A percentile compares a stretch with the other conserved stretches of the same genome.
Evolutionary conservation across 2,888 invertebrate genomes (phyloP).

Genomic region (Galerucella calmariensis): DNA sequence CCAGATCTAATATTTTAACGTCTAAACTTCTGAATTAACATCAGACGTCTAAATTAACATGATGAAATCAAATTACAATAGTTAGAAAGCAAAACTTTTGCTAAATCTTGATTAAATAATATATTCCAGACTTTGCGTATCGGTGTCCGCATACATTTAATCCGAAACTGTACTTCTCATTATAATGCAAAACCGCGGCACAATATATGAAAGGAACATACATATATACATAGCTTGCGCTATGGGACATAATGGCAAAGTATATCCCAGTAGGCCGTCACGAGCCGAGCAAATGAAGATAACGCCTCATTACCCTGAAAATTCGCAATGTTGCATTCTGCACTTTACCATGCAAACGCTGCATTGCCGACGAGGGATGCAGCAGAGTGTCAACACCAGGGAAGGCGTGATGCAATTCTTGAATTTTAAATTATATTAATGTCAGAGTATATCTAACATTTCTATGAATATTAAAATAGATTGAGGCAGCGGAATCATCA

Average conservation of each 20-base stretch:
- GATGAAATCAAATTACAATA: conserved; percentile 20
- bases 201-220: conserved; percentile 46
- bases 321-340: conserved; percentile 54
- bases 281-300: conserved; percentile 62
- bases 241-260: conserved; percentile 47
- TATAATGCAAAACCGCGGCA: conserved; percentile 52
- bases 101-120: conserved; percentile 53
- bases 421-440: neutral
- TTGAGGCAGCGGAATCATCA: no score
- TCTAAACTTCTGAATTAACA: neutral
- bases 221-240: conserved; percentile 46
- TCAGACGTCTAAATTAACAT: conserved; percentile 13
- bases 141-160: conserved; percentile 49
- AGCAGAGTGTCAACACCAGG: conserved; percentile 13
- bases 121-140: conserved; percentile 48
- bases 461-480: no score
- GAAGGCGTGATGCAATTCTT: neutral
- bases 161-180: conserved; percentile 56
- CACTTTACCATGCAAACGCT: conserved; percentile 30
- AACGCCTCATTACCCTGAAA: conserved; percentile 59
- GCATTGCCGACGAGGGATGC: conserved; percentile 35
- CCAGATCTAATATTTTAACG: no score
- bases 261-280: conserved; percentile 53
- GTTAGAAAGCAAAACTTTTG: conserved; percentile 27
- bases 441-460: neutral